Percentiles rank a stretch among this genome's conserved stretches.
phyloP scores from a whole-genome alignment of 2,888 invertebrate genomes.

The Anthoptus insignis region DNA sequence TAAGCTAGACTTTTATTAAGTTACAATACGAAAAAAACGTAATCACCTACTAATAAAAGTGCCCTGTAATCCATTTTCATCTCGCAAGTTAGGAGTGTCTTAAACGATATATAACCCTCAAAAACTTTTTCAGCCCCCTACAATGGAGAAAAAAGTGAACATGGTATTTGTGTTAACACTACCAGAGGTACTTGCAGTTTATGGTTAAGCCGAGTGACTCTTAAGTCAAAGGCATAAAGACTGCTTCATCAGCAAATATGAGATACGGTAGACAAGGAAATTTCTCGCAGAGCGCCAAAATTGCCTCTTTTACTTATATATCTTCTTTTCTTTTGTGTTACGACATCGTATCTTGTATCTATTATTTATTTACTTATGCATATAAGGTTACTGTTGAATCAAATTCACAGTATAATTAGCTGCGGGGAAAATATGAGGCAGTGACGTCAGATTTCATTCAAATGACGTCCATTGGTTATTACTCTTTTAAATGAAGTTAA shows the following conservation, averaged over 20 bases:
- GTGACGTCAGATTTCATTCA: too few species aligned
- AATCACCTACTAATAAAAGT: slow-evolving; percentile 47
- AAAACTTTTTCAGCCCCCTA: slow-evolving; percentile 59
- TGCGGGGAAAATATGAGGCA: background rate
- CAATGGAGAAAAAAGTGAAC: slow-evolving; percentile 59
- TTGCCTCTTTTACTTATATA: slow-evolving; percentile 76
- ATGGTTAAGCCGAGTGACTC: slow-evolving; percentile 43
- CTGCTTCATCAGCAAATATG: slow-evolving; percentile 47
- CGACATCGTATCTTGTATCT: slow-evolving; percentile 62
- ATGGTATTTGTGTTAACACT: slow-evolving; percentile 62
- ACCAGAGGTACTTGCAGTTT: slow-evolving; percentile 47
- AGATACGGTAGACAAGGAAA: slow-evolving; percentile 56
- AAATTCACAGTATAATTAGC: background rate
- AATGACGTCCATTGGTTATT: too few species aligned
- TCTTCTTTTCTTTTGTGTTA: slow-evolving; percentile 65
- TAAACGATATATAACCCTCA: slow-evolving; percentile 63
- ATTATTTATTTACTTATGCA: slow-evolving; percentile 46
- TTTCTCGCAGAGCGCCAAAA: slow-evolving; percentile 70
- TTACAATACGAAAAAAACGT: slow-evolving; percentile 21
- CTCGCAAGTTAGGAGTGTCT: slow-evolving; percentile 51
- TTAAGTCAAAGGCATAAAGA: slow-evolving; percentile 51
- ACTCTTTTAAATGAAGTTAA: too few species aligned
- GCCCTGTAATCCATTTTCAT: slow-evolving; percentile 53
- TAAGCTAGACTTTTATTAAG: slow-evolving; percentile 22
- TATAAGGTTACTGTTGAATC: background rate